phyloP scores from a whole-genome alignment of 92 coral and sea anemone species.

The Phymanthus crucifer region DNA sequence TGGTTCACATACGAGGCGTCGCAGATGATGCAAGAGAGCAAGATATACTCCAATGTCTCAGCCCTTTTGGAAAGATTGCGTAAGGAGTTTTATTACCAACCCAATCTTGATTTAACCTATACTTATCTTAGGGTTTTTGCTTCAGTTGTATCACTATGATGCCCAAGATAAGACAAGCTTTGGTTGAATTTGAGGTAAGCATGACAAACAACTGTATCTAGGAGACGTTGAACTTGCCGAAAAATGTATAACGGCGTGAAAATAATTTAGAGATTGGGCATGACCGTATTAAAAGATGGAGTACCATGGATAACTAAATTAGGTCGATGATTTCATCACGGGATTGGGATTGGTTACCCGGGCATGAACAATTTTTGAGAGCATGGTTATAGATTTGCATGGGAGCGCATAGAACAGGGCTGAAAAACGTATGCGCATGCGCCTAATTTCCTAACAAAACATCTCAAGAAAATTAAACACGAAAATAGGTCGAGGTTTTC shows the following conservation, averaged over 20 bases:
- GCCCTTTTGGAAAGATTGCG: conserved; percentile 76
- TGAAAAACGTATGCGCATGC: too few species aligned
- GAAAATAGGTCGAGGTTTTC: too few species aligned
- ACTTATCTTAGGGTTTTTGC: conserved; percentile 1
- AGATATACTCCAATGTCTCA: conserved; percentile 72
- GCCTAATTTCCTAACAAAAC: too few species aligned
- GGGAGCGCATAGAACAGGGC: too few species aligned
- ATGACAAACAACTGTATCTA: conserved; percentile 3
- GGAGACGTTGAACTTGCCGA: neutral
- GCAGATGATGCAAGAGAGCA: conserved; percentile 95
- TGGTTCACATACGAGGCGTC: conserved; percentile 91
- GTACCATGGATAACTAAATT: too few species aligned
- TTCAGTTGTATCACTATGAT: conserved; percentile 92
- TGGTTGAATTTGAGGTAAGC: conserved; percentile 91
- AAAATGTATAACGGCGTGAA: neutral
- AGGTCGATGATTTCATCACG: too few species aligned
- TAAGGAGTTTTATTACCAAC: conserved; percentile 4
- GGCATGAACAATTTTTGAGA: too few species aligned
- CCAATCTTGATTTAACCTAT: neutral
- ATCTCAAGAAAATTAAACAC: too few species aligned
- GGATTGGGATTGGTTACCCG: too few species aligned
- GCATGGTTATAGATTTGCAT: too few species aligned
- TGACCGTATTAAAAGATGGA: neutral
- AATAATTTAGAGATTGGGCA: neutral
- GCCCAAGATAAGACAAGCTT: conserved; percentile 94